These are phyloP conservation scores for Protaetia brevitarsis DNA, from an alignment of 1,140 invertebrate species.

Conservation along the genomic window DNA sequence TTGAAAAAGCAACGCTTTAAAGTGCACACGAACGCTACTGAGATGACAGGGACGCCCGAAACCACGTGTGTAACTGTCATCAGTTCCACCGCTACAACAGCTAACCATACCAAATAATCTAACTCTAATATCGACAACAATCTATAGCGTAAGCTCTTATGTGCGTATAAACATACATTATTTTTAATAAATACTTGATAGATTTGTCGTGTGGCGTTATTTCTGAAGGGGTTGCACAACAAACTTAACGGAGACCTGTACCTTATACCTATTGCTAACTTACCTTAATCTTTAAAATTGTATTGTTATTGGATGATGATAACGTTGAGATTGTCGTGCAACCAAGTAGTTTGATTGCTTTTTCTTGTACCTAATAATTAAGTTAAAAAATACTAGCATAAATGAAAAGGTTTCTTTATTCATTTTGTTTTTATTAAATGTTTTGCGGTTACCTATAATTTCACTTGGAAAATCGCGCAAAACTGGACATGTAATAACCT, in stretches of 20 bases:
- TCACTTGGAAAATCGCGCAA: too few species aligned
- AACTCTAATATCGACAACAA: neutral
- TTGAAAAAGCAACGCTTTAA: slow-evolving; percentile 27
- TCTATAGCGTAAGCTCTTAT: slow-evolving; percentile 4
- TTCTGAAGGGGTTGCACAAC: slow-evolving; percentile 19
- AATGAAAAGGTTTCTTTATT: too few species aligned
- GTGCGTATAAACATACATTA: too few species aligned
- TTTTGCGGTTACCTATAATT: too few species aligned
- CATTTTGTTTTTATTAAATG: too few species aligned
- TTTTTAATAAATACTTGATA: slow-evolving; percentile 19
- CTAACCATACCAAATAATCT: neutral
- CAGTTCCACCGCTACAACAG: neutral
- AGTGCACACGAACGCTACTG: neutral
- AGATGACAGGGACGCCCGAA: neutral
- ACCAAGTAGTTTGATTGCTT: neutral
- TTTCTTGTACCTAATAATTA: neutral
- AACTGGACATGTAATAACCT: too few species aligned
- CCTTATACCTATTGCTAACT: neutral
- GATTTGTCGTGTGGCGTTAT: neutral
- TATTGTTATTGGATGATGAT: neutral
- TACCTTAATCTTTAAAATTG: neutral
- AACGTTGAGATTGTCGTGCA: slow-evolving; percentile 20
- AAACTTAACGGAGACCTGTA: slow-evolving; percentile 21
- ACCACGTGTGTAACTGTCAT: neutral
- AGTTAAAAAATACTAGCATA: too few species aligned